A percentile compares a stretch with the other conserved stretches of the same genome.
Evolutionary conservation across 2,888 invertebrate genomes (phyloP).

Genomic region (Endotricha flammealis): DNA sequence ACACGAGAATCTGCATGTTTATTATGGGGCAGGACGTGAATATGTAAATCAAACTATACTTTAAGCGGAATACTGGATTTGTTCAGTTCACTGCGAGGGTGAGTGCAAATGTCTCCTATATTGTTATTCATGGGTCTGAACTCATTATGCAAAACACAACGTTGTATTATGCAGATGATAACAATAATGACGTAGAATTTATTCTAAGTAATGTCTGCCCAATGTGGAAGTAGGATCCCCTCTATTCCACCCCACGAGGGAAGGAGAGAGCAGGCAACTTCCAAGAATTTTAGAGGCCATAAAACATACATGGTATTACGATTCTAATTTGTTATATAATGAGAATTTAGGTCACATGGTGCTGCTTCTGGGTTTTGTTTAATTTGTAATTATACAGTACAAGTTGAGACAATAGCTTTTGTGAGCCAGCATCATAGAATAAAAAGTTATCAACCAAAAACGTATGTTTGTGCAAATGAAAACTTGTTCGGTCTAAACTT

Average conservation of each 20-base stretch:
- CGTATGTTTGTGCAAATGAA: too few species aligned
- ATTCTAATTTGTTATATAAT: slow-evolving; percentile 2
- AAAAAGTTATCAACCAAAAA: too few species aligned
- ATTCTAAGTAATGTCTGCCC: slow-evolving; percentile 35
- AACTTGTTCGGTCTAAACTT: too few species aligned
- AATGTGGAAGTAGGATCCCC: slow-evolving; percentile 19
- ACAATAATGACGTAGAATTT: slow-evolving; percentile 50
- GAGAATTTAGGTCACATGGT: too few species aligned
- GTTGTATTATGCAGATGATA: slow-evolving; percentile 58
- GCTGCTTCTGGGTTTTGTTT: too few species aligned
- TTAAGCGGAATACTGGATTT: slow-evolving; percentile 16
- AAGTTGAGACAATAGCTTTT: too few species aligned
- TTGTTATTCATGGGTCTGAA: slow-evolving; percentile 48
- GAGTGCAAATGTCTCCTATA: slow-evolving; percentile 37
- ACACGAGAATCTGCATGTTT: slow-evolving; percentile 7
- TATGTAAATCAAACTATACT: slow-evolving; percentile 11
- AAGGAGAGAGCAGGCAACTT: slow-evolving; percentile 1
- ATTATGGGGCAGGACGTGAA: slow-evolving; percentile 4
- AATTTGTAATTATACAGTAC: too few species aligned
- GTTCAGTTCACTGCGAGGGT: slow-evolving; percentile 23
- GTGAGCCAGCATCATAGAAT: too few species aligned
- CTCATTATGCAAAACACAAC: slow-evolving; percentile 56
- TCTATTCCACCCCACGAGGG: slow-evolving; percentile 2
- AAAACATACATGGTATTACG: slow-evolving; percentile 1
- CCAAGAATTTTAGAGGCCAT: slow-evolving; percentile 2